Evolutionary conservation across 2,113 vertebrate genomes (phyloP), one percentile per base, ranked within the genome.

Genomic region (Anthoscopus minutus): DNA sequence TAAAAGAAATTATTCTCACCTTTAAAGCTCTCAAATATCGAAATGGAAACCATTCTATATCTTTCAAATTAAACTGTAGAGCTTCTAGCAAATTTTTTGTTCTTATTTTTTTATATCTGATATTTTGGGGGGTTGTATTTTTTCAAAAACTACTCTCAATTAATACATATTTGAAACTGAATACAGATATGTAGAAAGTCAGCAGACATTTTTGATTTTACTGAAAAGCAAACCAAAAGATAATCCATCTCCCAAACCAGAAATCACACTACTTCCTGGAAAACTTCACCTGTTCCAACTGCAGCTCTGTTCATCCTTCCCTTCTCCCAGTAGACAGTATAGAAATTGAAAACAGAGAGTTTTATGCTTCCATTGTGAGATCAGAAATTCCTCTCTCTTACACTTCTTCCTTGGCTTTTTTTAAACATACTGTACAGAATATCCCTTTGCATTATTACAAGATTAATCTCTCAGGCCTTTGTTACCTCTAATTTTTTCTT

Each of bases 311-410:
- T 42, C 5, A 6, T 60, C 8, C 6, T 64, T 48, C 19, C 50
- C 5, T 33, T 62, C 35, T 77, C 40, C 28, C 4, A 35, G 5
- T 1, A 35, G 14, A 42, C 0, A 2, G 3, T 6, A 16, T 30
- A 24, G 3, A 84, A 60, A 17, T 23, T 45, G 37, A 64, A 57
- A 22, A 44, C 4, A 24, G 15, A 44, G 4, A 54, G 2, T 10
- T 73, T 70, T 58, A 8, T 2, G 83, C 64, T 51, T 69, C 8
- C 6, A 8, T 6, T 17, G 1, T 44, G 8, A 33, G 27, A 11
- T 69, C 15, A 61, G 38, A 60, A 54, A 16, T 4, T 40, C 4
- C 33, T 67, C 21, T 47, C 8, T 25, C 66, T 54, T 60, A 25
- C 14, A n/a, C 35, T 24, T 2, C 22, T 37, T 40, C 12, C 20